Conservation (phyloP, 2,113 vertebrate genomes). For the Lagenorhynchus albirostris region DNA sequence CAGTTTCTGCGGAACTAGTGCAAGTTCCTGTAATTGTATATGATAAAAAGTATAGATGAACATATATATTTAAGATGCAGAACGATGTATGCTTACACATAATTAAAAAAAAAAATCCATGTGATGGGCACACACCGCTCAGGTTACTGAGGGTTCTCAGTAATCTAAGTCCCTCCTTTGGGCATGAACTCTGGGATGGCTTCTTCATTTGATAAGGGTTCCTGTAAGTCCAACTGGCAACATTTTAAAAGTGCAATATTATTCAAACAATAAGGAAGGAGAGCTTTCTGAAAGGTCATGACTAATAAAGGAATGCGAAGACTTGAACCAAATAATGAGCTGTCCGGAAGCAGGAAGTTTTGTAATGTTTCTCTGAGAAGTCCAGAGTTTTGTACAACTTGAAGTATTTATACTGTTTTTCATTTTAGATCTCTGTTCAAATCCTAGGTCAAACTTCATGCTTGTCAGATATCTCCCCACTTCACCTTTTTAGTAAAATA, state of each 20-base stretch:
- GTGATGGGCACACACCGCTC: not conserved
- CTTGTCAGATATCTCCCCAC: not conserved
- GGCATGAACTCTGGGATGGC: not conserved
- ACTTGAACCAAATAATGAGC: slow-evolving; percentile 72
- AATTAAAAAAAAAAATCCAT: not conserved
- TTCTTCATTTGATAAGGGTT: not conserved
- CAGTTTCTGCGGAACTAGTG: not conserved
- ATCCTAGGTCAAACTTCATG: not conserved
- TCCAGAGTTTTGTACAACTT: slow-evolving; percentile 27
- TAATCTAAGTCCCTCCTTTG: not conserved
- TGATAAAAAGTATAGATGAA: not conserved
- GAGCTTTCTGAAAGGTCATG: slow-evolving; percentile 50
- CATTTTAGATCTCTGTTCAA: not conserved
- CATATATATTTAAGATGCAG: not conserved
- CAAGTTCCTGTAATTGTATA: not conserved
- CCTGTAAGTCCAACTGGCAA: not conserved
- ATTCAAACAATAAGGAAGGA: not conserved
- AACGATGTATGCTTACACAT: not conserved
- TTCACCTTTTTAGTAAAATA: not conserved
- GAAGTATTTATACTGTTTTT: not conserved
- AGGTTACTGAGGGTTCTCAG: not conserved
- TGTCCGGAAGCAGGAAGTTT: slow-evolving; percentile 80
- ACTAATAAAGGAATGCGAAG: slow-evolving; percentile 75
- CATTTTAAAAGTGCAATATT: not conserved
- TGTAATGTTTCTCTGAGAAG: slow-evolving; percentile 45